Conservation (phyloP, 2,797 vertebrate species). For the Bucorvus abyssinicus region DNA sequence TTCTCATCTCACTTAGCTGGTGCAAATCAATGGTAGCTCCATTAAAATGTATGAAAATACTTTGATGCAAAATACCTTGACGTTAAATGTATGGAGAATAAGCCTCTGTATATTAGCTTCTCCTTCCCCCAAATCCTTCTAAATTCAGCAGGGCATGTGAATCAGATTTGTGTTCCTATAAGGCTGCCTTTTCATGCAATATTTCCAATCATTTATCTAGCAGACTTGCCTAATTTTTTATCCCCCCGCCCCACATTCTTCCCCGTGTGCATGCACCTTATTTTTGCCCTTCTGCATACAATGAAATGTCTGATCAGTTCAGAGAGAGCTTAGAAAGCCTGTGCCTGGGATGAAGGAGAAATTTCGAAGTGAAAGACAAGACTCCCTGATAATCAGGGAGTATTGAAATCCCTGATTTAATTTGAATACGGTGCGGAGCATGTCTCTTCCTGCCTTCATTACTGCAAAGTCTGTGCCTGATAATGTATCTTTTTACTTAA, state of each 20-base stretch:
- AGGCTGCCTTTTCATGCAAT: slow-evolving; percentile 12
- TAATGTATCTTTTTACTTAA: slow-evolving; percentile 73
- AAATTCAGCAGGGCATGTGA: slow-evolving; percentile 4
- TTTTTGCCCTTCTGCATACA: slow-evolving; percentile 43
- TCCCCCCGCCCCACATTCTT: neutral
- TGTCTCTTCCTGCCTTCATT: slow-evolving; percentile 75
- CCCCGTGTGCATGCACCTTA: neutral
- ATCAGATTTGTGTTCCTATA: neutral
- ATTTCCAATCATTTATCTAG: slow-evolving; percentile 24
- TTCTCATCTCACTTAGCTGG: neutral
- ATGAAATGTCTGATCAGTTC: slow-evolving; percentile 60
- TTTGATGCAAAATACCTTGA: slow-evolving; percentile 25
- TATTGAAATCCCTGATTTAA: slow-evolving; percentile 80
- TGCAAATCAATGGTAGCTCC: neutral
- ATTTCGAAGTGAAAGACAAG: slow-evolving; percentile 77
- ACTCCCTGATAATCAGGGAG: slow-evolving; percentile 79
- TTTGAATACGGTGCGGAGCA: slow-evolving; percentile 75
- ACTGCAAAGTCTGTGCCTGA: slow-evolving; percentile 69
- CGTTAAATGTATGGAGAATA: slow-evolving; percentile 2
- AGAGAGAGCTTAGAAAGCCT: slow-evolving; percentile 47
- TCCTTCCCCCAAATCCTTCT: slow-evolving; percentile 17
- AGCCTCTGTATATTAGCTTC: neutral
- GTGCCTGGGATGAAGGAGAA: slow-evolving; percentile 71
- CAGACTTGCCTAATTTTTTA: slow-evolving; percentile 13
- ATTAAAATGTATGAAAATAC: slow-evolving; percentile 40